phyloP scores from a whole-genome alignment of 2,797 vertebrate genomes.

The Falco berigora region DNA sequence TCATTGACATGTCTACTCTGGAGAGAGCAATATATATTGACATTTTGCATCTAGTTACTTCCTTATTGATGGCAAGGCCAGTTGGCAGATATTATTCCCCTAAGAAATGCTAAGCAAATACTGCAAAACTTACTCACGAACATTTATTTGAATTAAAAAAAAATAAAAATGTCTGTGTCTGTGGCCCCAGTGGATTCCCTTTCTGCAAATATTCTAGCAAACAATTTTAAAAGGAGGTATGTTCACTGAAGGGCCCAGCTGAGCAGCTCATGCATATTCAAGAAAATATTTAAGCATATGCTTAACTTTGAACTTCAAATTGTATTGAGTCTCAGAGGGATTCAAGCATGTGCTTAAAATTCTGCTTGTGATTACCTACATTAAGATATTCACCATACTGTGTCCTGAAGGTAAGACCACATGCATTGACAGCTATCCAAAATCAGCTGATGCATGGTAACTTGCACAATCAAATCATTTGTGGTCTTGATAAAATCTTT shows the following conservation, averaged over 20 bases:
- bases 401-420: background rate
- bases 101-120: constrained; percentile 6
- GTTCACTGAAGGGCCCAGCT: background rate
- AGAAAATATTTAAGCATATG: constrained; percentile 30
- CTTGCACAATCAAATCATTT: background rate
- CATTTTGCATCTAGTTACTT: constrained; percentile 21
- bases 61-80: background rate
- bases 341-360: constrained; percentile 20
- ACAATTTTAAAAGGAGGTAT: constrained; percentile 31
- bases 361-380: background rate
- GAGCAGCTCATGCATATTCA: constrained; percentile 42
- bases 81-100: background rate
- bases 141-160: background rate
- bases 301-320: constrained; percentile 42
- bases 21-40: background rate
- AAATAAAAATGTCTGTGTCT: background rate
- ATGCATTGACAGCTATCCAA: background rate
- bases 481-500: background rate
- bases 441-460: background rate
- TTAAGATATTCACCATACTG: background rate
- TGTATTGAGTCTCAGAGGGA: background rate
- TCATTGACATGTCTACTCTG: constrained; percentile 1
- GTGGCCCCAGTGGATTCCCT: background rate
- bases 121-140: background rate
- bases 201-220: constrained; percentile 31